Percentiles rank a stretch among this genome's conserved stretches.
These are phyloP conservation scores for Cordylochernes scorpioides DNA, from an alignment of 2,888 invertebrate genomes.

Conservation along the genomic window DNA sequence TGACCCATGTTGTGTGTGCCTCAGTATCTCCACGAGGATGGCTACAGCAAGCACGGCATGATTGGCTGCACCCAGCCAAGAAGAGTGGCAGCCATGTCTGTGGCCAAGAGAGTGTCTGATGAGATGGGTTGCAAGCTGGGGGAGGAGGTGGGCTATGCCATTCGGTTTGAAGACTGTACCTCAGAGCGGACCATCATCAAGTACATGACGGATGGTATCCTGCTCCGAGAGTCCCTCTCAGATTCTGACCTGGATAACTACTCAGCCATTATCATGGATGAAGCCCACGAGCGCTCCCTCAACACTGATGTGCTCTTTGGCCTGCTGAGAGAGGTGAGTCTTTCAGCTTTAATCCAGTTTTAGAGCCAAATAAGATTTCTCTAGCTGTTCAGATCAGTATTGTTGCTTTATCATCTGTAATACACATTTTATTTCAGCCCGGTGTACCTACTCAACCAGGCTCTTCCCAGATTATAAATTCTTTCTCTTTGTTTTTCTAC, in stretches of 20 bases:
- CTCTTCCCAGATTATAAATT: no score
- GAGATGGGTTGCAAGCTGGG: conserved; percentile 75
- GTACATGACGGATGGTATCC: conserved; percentile 98
- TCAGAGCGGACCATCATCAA: conserved; percentile 71
- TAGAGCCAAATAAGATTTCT: no score
- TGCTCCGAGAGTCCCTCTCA: conserved; percentile 74
- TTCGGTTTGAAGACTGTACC: conserved; percentile 97
- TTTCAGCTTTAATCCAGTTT: not conserved
- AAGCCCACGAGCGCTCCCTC: conserved; percentile 90
- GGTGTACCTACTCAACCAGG: no score
- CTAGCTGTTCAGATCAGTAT: no score
- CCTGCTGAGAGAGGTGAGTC: conserved; percentile 51
- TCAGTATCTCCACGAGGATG: conserved; percentile 76
- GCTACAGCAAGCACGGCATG: conserved; percentile 67
- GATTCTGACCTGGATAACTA: conserved; percentile 92
- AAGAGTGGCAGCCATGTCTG: conserved; percentile 90
- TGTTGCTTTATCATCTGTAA: no score
- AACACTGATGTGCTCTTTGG: conserved; percentile 97
- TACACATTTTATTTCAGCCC: no score
- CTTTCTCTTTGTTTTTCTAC: no score
- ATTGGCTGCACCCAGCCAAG: conserved; percentile 96
- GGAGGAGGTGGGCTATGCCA: conserved; percentile 89
- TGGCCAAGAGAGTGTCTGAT: conserved; percentile 92
- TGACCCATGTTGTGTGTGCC: conserved; percentile 2
- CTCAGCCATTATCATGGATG: conserved; percentile 96